Conservation (phyloP, 2,113 vertebrate species). For the Crotophaga sulcirostris region DNA sequence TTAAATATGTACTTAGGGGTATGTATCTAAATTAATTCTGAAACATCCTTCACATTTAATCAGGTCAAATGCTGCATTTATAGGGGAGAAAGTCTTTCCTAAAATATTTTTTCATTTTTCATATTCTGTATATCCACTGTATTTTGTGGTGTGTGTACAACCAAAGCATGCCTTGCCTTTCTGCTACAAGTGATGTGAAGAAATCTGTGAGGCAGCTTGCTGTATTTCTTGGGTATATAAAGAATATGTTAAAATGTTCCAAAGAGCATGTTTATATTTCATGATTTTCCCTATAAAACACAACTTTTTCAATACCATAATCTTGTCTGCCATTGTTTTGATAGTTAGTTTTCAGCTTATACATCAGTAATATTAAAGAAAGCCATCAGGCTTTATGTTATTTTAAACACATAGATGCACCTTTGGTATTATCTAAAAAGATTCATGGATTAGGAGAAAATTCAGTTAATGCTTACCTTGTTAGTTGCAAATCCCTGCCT, state of each 20-base stretch:
- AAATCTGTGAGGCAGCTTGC: slow-evolving; percentile 42
- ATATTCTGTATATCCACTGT: not conserved
- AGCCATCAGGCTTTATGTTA: no score
- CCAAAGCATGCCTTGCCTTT: not conserved
- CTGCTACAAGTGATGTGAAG: slow-evolving; percentile 23
- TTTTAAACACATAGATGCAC: not conserved
- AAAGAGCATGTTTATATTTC: slow-evolving; percentile 47
- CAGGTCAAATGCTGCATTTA: not conserved
- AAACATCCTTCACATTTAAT: not conserved
- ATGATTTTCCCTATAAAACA: slow-evolving; percentile 51
- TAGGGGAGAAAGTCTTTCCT: not conserved
- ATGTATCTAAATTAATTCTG: not conserved
- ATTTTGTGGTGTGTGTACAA: not conserved
- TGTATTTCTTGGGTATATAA: slow-evolving; percentile 55
- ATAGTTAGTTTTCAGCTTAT: no score
- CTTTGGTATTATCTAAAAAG: not conserved
- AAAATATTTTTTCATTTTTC: slow-evolving; percentile 31
- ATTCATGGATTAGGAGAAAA: not conserved
- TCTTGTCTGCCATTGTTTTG: slow-evolving; percentile 43
- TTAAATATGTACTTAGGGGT: not conserved
- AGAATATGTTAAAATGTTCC: slow-evolving; percentile 44
- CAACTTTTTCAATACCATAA: slow-evolving; percentile 22
- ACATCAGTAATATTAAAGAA: no score
- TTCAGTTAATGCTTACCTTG: not conserved
- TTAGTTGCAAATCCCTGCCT: not conserved